Evolutionary conservation across 1,140 invertebrate species (phyloP).

Genomic region (Sminthurides bifidus): DNA sequence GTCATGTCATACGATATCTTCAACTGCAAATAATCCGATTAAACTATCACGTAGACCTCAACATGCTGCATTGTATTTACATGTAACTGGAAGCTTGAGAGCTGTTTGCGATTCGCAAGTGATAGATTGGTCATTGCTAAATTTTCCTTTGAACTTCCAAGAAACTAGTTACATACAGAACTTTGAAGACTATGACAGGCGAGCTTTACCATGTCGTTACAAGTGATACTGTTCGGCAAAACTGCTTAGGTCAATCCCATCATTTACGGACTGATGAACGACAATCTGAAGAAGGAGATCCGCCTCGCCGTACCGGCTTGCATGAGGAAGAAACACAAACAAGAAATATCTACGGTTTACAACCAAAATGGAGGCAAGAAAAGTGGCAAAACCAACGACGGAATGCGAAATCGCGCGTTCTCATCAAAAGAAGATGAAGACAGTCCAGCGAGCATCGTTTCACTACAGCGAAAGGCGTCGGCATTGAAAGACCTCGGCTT

Average conservation of each 20-base stretch:
- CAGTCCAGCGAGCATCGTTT: background rate
- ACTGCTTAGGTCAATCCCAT: slow-evolving; percentile 55
- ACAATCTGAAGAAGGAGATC: slow-evolving; percentile 51
- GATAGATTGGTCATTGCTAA: no score
- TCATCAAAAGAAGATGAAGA: background rate
- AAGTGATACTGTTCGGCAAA: no score
- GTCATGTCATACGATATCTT: no score
- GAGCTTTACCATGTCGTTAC: no score
- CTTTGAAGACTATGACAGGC: background rate
- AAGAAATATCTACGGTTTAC: slow-evolving; percentile 2
- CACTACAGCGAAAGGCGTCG: background rate
- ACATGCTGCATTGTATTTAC: no score
- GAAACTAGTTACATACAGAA: no score
- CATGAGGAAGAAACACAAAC: slow-evolving; percentile 16
- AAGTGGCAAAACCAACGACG: background rate
- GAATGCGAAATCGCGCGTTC: background rate
- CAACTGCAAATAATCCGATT: no score
- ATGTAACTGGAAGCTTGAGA: no score
- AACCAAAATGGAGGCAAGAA: background rate
- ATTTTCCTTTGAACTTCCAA: no score
- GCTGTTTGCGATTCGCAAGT: no score
- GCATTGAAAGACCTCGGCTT: background rate
- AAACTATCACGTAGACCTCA: no score
- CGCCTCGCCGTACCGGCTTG: slow-evolving; percentile 34
- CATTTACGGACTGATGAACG: slow-evolving; percentile 58